A percentile compares a stretch with the other conserved stretches of the same genome.
These are phyloP conservation scores for Macaria liturata DNA, from an alignment of 2,888 invertebrate species.

Conservation along the genomic window DNA sequence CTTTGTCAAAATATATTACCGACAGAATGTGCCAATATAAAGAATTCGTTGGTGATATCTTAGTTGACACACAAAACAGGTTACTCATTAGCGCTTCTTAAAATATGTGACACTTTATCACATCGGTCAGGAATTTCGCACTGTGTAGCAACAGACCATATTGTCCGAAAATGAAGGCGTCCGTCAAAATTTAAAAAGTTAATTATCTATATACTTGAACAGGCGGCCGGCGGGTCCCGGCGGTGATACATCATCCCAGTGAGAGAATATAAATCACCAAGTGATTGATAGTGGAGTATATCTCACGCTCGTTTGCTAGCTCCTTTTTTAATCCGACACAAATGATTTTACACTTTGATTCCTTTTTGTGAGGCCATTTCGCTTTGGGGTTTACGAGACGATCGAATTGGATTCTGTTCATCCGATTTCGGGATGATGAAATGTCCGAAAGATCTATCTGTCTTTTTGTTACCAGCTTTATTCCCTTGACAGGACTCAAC, in stretches of 20 bases:
- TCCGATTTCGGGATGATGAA: conserved; percentile 30
- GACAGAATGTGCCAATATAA: neutral
- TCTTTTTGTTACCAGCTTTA: conserved; percentile 34
- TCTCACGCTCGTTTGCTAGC: conserved; percentile 77
- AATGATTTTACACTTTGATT: conserved; percentile 80
- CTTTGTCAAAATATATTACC: neutral
- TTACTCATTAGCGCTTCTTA: neutral
- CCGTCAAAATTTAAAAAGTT: conserved; percentile 81
- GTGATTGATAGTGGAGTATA: conserved; percentile 79
- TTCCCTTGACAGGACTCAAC: conserved; percentile 20
- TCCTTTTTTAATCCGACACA: conserved; percentile 81
- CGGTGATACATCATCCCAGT: conserved; percentile 76
- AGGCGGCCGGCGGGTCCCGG: conserved; percentile 49
- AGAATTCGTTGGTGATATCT: conserved; percentile 1
- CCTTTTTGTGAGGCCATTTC: conserved; percentile 72
- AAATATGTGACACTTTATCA: conserved; percentile 18
- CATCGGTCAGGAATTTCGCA: conserved; percentile 35
- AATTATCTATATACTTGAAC: conserved; percentile 78
- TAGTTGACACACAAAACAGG: conserved; percentile 5
- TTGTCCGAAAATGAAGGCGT: conserved; percentile 67
- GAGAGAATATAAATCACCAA: conserved; percentile 76
- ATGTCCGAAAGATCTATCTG: conserved; percentile 21
- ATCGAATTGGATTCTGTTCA: conserved; percentile 39
- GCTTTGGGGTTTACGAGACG: conserved; percentile 62
- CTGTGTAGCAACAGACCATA: conserved; percentile 30